These are phyloP conservation scores for Helleia helle DNA, from an alignment of 2,888 invertebrate genomes.

Conservation along the genomic window DNA sequence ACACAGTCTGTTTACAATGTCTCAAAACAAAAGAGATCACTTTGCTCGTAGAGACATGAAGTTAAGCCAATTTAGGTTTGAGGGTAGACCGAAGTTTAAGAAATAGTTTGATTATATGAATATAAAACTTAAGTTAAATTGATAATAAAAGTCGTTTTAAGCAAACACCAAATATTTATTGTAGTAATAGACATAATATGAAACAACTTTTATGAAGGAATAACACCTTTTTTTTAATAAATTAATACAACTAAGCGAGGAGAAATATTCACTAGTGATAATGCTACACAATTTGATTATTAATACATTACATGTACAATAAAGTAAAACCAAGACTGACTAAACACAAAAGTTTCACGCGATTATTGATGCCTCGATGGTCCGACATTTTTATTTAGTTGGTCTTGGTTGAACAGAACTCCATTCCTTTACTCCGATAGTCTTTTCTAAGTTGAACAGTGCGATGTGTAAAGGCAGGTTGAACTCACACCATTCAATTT, in stretches of 20 bases:
- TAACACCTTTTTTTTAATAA: conserved; percentile 19
- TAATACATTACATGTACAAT: conserved; percentile 25
- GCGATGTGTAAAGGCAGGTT: conserved; percentile 57
- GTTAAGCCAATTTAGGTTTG: conserved; percentile 39
- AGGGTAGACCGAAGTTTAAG: conserved; percentile 33
- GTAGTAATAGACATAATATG: conserved; percentile 51
- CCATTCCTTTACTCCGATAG: conserved; percentile 69
- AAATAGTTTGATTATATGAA: conserved; percentile 15
- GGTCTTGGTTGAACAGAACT: conserved; percentile 75
- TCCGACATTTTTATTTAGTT: conserved; percentile 64
- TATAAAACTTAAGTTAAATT: background rate
- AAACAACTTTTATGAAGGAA: conserved; percentile 27
- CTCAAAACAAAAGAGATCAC: background rate
- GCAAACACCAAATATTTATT: conserved; percentile 63
- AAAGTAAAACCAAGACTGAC: conserved; percentile 73
- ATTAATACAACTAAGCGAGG: conserved; percentile 33
- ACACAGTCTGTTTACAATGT: background rate
- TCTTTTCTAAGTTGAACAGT: conserved; percentile 73
- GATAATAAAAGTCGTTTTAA: conserved; percentile 29
- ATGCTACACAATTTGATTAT: conserved; percentile 26
- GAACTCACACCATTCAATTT: conserved; percentile 71
- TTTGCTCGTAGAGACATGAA: conserved; percentile 19
- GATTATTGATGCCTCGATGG: conserved; percentile 38
- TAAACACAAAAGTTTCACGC: conserved; percentile 65
- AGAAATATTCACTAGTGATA: conserved; percentile 29